Percentiles rank a stretch among this genome's conserved stretches.
Conservation (phyloP, 2,888 invertebrate species). For the Tryphoninae sp. region DNA sequence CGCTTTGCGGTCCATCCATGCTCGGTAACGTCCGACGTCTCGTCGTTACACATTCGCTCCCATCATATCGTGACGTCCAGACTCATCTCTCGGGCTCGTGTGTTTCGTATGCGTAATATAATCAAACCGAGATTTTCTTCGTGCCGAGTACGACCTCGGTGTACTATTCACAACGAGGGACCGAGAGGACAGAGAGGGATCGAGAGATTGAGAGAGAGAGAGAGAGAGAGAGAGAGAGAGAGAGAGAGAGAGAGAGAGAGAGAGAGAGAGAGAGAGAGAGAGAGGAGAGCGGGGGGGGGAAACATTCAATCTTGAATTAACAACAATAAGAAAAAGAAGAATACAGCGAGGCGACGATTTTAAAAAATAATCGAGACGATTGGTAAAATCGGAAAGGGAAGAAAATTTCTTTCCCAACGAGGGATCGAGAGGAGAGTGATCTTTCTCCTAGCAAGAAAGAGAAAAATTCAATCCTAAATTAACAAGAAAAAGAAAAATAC, state of each 20-base stretch:
- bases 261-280: not conserved
- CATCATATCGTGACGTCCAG: conserved; percentile 53
- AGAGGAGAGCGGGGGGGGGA: too few species aligned
- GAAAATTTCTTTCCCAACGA: not conserved
- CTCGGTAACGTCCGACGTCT: conserved; percentile 34
- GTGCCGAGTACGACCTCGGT: conserved; percentile 11
- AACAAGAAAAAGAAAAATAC: not conserved
- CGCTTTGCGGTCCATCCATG: conserved; percentile 3
- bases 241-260: not conserved
- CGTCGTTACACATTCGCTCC: conserved; percentile 40
- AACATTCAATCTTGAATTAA: not conserved
- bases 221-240: too few species aligned
- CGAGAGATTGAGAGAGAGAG: not conserved
- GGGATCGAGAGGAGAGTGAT: not conserved
- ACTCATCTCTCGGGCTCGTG: conserved; percentile 30
- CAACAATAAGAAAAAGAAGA: not conserved
- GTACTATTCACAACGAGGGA: not conserved
- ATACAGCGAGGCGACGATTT: not conserved
- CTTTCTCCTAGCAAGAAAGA: not conserved
- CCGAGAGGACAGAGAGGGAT: conserved; percentile 1
- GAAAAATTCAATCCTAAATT: not conserved
- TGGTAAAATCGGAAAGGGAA: too few species aligned
- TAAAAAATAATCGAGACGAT: too few species aligned
- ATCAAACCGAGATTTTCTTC: conserved; percentile 12
- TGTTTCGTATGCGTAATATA: not conserved